Evolutionary conservation across 2,113 vertebrate species (phyloP).

Genomic region (Psephotus haematonotus): DNA sequence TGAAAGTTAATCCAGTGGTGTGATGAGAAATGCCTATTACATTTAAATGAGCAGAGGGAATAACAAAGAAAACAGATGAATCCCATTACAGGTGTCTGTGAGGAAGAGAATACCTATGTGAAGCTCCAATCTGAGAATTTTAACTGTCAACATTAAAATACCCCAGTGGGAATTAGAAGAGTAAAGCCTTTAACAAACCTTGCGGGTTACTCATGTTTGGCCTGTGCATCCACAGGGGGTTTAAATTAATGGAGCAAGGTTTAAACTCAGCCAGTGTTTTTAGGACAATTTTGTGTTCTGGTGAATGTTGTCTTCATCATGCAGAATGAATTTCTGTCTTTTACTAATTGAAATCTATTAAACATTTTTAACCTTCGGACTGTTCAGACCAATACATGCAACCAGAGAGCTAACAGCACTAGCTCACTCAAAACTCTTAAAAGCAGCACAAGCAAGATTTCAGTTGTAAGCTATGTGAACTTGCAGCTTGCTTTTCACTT

Average conservation of each 20-base stretch:
- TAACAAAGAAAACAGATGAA: slow-evolving; percentile 70
- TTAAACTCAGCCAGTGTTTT: slow-evolving; percentile 35
- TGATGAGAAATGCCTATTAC: slow-evolving; percentile 59
- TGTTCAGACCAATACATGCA: background rate
- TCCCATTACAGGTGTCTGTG: slow-evolving; percentile 69
- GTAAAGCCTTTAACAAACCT: slow-evolving; percentile 66
- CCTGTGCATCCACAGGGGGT: slow-evolving; percentile 45
- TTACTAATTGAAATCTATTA: background rate
- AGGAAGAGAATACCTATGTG: slow-evolving; percentile 55
- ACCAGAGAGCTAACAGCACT: background rate
- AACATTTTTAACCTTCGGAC: slow-evolving; percentile 2
- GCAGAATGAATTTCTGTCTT: slow-evolving; percentile 16
- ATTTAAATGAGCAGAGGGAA: slow-evolving; percentile 71
- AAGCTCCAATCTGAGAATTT: slow-evolving; percentile 68
- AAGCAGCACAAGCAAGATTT: background rate
- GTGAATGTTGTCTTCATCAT: slow-evolving; percentile 19
- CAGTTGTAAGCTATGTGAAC: background rate
- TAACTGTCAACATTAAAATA: slow-evolving; percentile 73
- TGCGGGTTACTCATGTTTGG: slow-evolving; percentile 62
- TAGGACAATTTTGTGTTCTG: slow-evolving; percentile 48
- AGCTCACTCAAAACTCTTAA: background rate
- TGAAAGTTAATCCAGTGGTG: slow-evolving; percentile 43
- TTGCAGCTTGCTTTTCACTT: background rate
- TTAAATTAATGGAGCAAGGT: slow-evolving; percentile 58
- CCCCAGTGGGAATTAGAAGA: slow-evolving; percentile 60